A percentile compares a stretch with the other conserved stretches of the same genome.
Conservation (phyloP, 2,113 vertebrate species). For the Penelope pileata region DNA sequence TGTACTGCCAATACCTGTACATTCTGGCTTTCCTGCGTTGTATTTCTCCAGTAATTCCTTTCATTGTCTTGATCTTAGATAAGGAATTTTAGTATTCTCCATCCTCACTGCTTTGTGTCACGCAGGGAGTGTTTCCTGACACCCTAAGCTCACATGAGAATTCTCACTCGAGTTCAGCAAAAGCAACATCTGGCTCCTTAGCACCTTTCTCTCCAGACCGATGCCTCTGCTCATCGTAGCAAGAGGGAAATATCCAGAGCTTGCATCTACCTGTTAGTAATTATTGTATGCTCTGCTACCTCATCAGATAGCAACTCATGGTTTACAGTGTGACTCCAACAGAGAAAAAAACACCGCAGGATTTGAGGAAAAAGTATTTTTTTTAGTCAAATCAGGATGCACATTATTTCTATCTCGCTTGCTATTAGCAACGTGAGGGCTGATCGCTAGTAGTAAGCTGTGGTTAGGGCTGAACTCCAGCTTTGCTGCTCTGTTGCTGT, state of each 20-base stretch:
- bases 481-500: not conserved
- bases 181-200: not conserved
- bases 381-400: not conserved
- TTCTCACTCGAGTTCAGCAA: not conserved
- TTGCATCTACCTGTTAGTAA: not conserved
- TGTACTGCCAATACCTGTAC: fast-evolving
- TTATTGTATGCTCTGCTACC: not conserved
- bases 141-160: not conserved
- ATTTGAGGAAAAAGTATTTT: not conserved
- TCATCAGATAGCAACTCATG: not conserved
- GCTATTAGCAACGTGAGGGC: not conserved
- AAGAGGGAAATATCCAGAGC: not conserved
- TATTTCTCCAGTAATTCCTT: not conserved
- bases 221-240: not conserved
- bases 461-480: not conserved
- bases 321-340: not conserved
- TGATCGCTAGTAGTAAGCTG: not conserved
- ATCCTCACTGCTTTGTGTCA: not conserved
- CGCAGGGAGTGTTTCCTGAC: not conserved
- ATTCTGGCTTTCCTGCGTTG: not conserved
- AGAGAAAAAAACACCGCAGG: not conserved
- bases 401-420: not conserved
- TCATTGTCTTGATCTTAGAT: not conserved
- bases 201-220: not conserved
- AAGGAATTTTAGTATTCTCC: not conserved